Percentiles rank a stretch among this genome's conserved stretches.
phyloP scores from a whole-genome alignment of 2,113 vertebrate genomes.

The Fulica atra region DNA sequence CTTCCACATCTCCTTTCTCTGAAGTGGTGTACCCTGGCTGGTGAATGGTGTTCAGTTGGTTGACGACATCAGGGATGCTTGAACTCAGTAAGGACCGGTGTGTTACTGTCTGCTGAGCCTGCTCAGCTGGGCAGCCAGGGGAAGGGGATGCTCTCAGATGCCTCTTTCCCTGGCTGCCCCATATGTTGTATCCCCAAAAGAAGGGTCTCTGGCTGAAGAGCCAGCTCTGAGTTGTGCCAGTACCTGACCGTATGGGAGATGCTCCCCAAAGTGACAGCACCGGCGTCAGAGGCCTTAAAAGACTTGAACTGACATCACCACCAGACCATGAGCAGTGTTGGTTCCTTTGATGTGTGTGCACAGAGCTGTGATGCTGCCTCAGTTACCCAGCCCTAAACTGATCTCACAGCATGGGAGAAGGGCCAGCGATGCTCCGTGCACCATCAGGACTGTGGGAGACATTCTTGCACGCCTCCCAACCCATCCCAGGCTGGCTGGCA shows the following conservation, averaged over 20 bases:
- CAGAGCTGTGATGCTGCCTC: background rate
- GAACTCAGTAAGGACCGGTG: background rate
- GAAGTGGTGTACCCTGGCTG: background rate
- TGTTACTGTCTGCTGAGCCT: background rate
- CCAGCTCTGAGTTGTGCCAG: background rate
- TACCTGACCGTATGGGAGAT: accelerated
- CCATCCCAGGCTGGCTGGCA: background rate
- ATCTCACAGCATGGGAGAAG: background rate
- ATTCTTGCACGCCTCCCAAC: background rate
- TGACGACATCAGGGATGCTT: background rate
- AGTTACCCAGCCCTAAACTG: background rate
- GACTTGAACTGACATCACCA: background rate
- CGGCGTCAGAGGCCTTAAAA: accelerated
- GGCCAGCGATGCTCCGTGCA: background rate
- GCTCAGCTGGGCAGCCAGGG: background rate
- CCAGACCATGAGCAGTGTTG: background rate
- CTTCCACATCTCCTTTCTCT: background rate
- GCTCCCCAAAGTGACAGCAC: accelerated
- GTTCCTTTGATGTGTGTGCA: background rate
- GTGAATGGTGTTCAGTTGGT: background rate
- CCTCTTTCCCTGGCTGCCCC: background rate
- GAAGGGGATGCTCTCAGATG: background rate
- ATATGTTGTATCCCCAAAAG: background rate
- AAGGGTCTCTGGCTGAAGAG: background rate
- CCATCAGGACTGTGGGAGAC: background rate